phyloP scores from a whole-genome alignment of 2,797 vertebrate genomes.

The Paratrypauchen microcephalus region DNA sequence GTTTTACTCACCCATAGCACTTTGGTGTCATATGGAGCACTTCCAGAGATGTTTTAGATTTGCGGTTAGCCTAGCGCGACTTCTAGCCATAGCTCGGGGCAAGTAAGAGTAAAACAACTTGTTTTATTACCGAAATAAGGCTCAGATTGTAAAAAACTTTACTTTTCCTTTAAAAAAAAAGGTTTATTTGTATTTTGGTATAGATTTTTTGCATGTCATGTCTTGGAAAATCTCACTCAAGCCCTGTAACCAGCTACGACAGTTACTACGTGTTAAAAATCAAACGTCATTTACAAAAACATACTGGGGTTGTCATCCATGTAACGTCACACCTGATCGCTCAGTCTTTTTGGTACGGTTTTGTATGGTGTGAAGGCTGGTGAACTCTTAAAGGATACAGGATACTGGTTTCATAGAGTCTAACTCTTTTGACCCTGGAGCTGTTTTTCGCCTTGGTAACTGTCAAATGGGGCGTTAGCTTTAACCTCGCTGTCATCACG shows the following conservation, averaged over 20 bases:
- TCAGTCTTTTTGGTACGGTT: slow-evolving; percentile 17
- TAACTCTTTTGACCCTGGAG: slow-evolving; percentile 27
- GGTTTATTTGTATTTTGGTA: background rate
- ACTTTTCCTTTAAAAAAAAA: too few species aligned
- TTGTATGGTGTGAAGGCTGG: slow-evolving; percentile 10
- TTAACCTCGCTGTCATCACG: slow-evolving; percentile 43
- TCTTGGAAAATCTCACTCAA: slow-evolving; percentile 46
- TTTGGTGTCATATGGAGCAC: too few species aligned
- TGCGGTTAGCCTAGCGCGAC: too few species aligned
- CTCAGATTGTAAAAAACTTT: too few species aligned
- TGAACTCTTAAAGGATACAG: slow-evolving; percentile 30
- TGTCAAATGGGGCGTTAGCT: slow-evolving; percentile 35
- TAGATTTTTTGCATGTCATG: background rate
- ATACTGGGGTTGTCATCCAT: slow-evolving; percentile 5
- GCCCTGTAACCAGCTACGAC: slow-evolving; percentile 30
- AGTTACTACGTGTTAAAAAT: slow-evolving; percentile 36
- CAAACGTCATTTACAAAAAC: slow-evolving; percentile 16
- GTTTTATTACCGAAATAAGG: too few species aligned
- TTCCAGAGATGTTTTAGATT: too few species aligned
- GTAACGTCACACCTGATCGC: slow-evolving; percentile 1
- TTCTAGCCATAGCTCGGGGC: too few species aligned
- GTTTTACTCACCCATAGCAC: too few species aligned
- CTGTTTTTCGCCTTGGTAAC: slow-evolving; percentile 31
- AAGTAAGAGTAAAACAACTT: too few species aligned
- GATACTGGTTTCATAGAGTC: slow-evolving; percentile 30